These are phyloP conservation scores for Apamea anceps DNA, from an alignment of 2,888 invertebrate genomes.

Conservation along the genomic window DNA sequence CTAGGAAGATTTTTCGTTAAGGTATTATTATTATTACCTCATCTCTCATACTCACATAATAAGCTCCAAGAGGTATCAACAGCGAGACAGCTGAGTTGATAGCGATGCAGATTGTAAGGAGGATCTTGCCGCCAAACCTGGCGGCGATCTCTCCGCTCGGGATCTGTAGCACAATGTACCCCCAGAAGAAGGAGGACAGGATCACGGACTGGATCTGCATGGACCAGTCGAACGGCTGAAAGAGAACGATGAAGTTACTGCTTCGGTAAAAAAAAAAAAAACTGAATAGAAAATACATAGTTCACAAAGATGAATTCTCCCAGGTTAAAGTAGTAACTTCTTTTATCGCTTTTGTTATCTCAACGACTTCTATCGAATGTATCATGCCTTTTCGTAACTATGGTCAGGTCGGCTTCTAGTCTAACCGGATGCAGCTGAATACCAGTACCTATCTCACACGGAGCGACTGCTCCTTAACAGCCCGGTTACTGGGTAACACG, in stretches of 20 bases:
- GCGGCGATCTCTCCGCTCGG: constrained; percentile 93
- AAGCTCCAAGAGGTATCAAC: constrained; percentile 76
- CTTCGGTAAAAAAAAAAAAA: neutral
- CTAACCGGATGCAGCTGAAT: neutral
- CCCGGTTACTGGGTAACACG: neutral
- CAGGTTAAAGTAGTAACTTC: neutral
- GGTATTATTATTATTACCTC: neutral
- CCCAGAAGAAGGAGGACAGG: constrained; percentile 91
- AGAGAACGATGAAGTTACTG: neutral
- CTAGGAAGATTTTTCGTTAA: neutral
- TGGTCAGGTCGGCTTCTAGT: neutral
- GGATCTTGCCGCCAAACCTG: constrained; percentile 92
- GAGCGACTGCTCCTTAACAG: neutral
- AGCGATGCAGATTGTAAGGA: constrained; percentile 83
- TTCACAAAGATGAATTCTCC: neutral
- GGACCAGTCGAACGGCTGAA: constrained; percentile 89
- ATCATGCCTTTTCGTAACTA: neutral
- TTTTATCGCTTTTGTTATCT: neutral
- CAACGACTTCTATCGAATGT: neutral
- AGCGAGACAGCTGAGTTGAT: constrained; percentile 83
- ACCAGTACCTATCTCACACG: neutral
- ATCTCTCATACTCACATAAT: constrained; percentile 75
- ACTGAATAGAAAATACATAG: neutral
- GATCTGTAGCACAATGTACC: constrained; percentile 93
- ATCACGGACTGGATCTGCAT: constrained; percentile 86